Evolutionary conservation across 2,797 vertebrate genomes (phyloP), one percentile per base, ranked within the genome.

Genomic region (Scolopax rusticola): DNA sequence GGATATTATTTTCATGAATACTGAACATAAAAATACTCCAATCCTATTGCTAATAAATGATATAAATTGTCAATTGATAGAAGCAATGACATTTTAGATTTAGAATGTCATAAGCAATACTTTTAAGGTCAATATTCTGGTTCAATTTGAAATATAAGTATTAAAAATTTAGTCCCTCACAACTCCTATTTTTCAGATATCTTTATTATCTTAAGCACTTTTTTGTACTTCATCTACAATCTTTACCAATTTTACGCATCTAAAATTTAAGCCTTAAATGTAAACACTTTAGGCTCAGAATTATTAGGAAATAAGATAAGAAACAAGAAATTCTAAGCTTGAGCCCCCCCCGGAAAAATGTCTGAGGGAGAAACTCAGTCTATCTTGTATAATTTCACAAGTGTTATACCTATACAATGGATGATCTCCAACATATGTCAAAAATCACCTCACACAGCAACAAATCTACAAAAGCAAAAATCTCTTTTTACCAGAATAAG

Each of bases 281-380:
- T 60, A 70, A 84, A 40, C 5, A 68, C 9, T 47, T 60, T 50
- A 3, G 20, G 9, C 23, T 63, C 33, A 57, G 30, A 87, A 50
- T 28, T 4, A 75, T 24, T 33, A 83, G 3, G 3, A 76, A 77
- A 70, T 28, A 86, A 77, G 8, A 23, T 63, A 70, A 21, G 15
- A 83, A 85, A 47, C 3, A 32, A n/a, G 30, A 63, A 6, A 25
- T 67, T n/a, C 38, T 78, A 56, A 9, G 1, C 38, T 67, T 36
- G 12, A 82, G 45, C 4, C 7, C 5, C 5, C 3, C 5, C 28
- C 8, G 0, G 0, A 70, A 69, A 40, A 40, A 45, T 0, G 0
- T 41, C 41, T 28, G 21, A 84, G 32, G 5, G 11, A 87, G 6
- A 61, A 78, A 69, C 19, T 82, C 43, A 57, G 9, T 15, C 53